Evolutionary conservation across 2,888 invertebrate genomes (phyloP), one percentile per base, ranked within the genome.

Genomic region (Eugnorisma glareosa): DNA sequence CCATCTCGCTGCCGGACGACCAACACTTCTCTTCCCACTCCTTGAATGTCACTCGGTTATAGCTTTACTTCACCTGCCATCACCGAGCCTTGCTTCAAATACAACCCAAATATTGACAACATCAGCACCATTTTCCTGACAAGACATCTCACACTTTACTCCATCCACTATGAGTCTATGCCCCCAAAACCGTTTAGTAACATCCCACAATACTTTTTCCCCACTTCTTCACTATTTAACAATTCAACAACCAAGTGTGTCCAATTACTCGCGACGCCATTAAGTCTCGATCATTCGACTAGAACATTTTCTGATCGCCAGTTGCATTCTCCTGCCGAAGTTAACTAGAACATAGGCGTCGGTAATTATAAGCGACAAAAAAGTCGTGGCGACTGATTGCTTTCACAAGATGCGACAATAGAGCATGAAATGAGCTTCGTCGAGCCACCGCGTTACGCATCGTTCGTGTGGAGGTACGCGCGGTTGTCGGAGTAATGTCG

Each of bases 391-490:
- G 84, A 86, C 87, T 88, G 94, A 93, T 93, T 92, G 93, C 95
- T 95, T 95, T 95, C 95, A 94, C 95, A 93, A 94, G 92, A 91
- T 88, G 84, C 89, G 88, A 96, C 95, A 96, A 96, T 95, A 88
- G 93, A 91, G 89, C 96, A 94, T 95, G 95, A 95, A 96, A 96
- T 96, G 93, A 95, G 91, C 93, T 92, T 92, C 91, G 90, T 79
- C 86, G 88, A 85, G 93, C 95, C 92, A 93, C 95, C 92, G 95
- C 89, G 94, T 95, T 96, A 96, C 96, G 95, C 95, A 93, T 92
- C 91, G 88, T 76, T 86, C 89, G 83, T 79, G 84, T 84, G 78
- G 63, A 48, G n/a, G 24, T 81, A 87, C 86, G 31, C 74, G 10
- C 45, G 40, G 69, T 81, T 69, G 15, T 82, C 84, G 79, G 37